phyloP scores from a whole-genome alignment of 2,797 vertebrate genomes.

The Myotis daubentonii region DNA sequence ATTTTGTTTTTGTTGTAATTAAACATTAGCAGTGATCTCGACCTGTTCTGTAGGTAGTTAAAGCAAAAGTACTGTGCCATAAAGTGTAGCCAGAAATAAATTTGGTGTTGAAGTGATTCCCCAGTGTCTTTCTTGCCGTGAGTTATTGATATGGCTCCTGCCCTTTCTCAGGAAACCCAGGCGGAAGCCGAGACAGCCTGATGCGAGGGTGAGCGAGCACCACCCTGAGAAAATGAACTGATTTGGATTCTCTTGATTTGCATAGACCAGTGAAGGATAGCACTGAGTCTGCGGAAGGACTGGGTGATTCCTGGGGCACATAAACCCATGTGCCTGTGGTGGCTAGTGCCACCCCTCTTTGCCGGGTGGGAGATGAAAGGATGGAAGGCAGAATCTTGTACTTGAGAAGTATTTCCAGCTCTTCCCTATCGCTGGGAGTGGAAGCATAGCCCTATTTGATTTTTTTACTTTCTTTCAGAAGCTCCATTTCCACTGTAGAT shows the following conservation, averaged over 20 bases:
- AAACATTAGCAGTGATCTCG: constrained; percentile 46
- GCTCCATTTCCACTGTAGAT: neutral
- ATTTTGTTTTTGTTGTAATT: constrained; percentile 64
- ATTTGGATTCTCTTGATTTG: neutral
- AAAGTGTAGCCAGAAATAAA: neutral
- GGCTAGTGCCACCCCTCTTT: neutral
- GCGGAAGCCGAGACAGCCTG: neutral
- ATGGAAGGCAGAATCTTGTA: neutral
- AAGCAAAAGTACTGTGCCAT: neutral
- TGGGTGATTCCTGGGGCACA: neutral
- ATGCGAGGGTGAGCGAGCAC: neutral
- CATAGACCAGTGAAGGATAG: neutral
- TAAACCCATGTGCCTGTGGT: neutral
- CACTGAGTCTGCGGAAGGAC: neutral
- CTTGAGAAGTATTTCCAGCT: neutral
- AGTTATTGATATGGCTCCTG: neutral
- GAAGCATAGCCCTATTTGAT: neutral
- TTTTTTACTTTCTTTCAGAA: neutral
- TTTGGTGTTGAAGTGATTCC: neutral
- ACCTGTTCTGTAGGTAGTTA: constrained; percentile 26
- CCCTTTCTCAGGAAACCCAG: neutral
- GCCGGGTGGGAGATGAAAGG: neutral
- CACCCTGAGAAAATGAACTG: neutral
- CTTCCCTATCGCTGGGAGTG: constrained; percentile 83
- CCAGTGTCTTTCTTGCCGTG: neutral